Conservation (phyloP, 2,797 vertebrate genomes). For the Gallinago nigripennis region DNA sequence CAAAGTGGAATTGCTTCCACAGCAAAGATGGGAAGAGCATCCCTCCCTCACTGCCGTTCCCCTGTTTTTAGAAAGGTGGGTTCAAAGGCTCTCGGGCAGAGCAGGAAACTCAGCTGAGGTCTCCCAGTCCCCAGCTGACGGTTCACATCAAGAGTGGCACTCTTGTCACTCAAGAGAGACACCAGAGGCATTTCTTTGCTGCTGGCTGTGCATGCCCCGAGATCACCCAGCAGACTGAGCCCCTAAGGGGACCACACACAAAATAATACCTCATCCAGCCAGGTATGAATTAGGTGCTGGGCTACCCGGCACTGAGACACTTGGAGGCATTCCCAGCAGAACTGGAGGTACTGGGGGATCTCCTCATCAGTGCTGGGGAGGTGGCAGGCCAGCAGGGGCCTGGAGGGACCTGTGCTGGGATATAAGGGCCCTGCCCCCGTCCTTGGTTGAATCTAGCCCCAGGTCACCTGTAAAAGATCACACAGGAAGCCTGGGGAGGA, state of each 20-base stretch:
- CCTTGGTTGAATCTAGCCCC: background rate
- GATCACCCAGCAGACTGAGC: background rate
- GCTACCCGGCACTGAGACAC: background rate
- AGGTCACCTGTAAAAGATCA: background rate
- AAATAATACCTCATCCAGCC: background rate
- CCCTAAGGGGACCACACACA: constrained; percentile 25
- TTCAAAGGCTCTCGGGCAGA: background rate
- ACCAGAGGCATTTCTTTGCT: background rate
- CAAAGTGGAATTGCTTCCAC: background rate
- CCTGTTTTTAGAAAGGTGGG: background rate
- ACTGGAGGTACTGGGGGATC: background rate
- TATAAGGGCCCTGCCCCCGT: fast-evolving
- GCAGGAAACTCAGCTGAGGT: background rate
- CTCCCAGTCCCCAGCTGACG: background rate
- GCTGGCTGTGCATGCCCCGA: background rate
- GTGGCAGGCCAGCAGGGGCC: background rate
- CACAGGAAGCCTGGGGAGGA: background rate
- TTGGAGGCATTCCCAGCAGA: background rate
- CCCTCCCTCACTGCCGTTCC: background rate
- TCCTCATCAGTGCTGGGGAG: background rate
- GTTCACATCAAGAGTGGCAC: background rate
- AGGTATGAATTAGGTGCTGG: background rate
- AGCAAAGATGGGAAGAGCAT: background rate
- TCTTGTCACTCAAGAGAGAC: no score
- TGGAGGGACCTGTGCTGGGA: background rate